phyloP scores from a whole-genome alignment of 2,113 vertebrate species.

The Dendrocopos noguchii region DNA sequence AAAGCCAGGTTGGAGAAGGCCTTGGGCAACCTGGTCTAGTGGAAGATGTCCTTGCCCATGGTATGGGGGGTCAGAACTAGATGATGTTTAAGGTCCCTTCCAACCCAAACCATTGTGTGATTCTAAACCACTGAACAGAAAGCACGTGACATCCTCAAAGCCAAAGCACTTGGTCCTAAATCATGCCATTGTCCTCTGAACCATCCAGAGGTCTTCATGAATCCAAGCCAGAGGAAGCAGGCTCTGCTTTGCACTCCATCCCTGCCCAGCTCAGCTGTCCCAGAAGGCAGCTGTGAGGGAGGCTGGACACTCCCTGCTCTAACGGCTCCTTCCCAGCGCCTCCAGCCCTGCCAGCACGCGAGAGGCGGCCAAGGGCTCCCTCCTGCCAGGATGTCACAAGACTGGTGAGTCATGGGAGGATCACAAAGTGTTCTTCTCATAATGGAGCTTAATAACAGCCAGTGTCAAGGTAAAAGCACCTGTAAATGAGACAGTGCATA shows the following conservation, averaged over 20 bases:
- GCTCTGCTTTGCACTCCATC: neutral
- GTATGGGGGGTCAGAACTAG: no score
- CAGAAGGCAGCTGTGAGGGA: neutral
- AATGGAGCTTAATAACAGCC: neutral
- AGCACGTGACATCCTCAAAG: neutral
- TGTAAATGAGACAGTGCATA: neutral
- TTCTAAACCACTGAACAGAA: neutral
- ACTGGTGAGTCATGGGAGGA: constrained; percentile 7
- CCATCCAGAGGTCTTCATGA: neutral
- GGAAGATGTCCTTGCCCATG: no score
- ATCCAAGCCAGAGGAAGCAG: neutral
- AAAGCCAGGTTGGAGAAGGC: no score
- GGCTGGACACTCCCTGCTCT: constrained; percentile 27
- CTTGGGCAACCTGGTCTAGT: no score
- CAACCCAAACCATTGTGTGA: no score
- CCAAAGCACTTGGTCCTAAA: neutral
- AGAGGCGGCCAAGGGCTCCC: neutral
- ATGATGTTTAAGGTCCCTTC: no score
- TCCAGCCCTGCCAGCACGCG: neutral
- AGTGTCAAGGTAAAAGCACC: neutral
- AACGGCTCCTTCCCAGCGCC: constrained; percentile 26
- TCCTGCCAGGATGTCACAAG: constrained; percentile 49
- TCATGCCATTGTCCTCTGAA: neutral
- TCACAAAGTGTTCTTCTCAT: neutral
- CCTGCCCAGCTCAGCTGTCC: neutral